Percentiles rank a stretch among this genome's conserved stretches.
These are phyloP conservation scores for Ophion ventricosus DNA, from an alignment of 2,888 invertebrate species.

Conservation along the genomic window DNA sequence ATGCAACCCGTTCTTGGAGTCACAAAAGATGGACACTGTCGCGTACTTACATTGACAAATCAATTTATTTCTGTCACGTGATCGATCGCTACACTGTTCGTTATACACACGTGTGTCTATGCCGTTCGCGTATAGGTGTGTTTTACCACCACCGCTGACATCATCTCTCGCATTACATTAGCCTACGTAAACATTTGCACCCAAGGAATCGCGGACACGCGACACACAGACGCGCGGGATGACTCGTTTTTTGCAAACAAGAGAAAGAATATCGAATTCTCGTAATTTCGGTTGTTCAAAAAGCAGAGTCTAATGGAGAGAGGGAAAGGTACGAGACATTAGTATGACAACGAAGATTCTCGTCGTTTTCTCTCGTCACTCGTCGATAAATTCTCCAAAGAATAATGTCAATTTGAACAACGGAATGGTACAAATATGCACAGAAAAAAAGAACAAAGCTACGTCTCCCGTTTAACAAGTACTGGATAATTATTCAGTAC, in stretches of 20 bases:
- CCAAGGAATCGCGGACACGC: slow-evolving; percentile 56
- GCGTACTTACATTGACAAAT: not conserved
- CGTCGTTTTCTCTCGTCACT: not conserved
- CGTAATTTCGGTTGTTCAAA: slow-evolving; percentile 21
- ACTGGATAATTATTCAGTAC: not conserved
- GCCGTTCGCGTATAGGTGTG: not conserved
- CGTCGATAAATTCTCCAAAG: not conserved
- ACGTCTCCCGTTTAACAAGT: not conserved
- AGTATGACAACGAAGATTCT: not conserved
- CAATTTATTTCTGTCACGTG: slow-evolving; percentile 3
- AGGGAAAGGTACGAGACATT: not conserved
- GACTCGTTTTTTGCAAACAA: slow-evolving; percentile 44
- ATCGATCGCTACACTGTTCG: slow-evolving; percentile 2
- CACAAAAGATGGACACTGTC: not conserved
- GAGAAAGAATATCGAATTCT: slow-evolving; percentile 42
- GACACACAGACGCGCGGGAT: slow-evolving; percentile 40
- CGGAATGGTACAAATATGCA: not conserved
- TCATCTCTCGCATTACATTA: slow-evolving; percentile 78
- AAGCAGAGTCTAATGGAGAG: not conserved
- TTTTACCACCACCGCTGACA: slow-evolving; percentile 70
- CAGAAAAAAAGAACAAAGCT: not conserved
- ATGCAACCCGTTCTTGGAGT: not conserved
- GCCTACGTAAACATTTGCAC: slow-evolving; percentile 77
- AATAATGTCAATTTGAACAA: not conserved
- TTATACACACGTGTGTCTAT: slow-evolving; percentile 10